A percentile compares a stretch with the other conserved stretches of the same genome.
These are phyloP conservation scores for Drosophila parabipectinata DNA, from an alignment of 1,140 invertebrate species.

Conservation along the genomic window DNA sequence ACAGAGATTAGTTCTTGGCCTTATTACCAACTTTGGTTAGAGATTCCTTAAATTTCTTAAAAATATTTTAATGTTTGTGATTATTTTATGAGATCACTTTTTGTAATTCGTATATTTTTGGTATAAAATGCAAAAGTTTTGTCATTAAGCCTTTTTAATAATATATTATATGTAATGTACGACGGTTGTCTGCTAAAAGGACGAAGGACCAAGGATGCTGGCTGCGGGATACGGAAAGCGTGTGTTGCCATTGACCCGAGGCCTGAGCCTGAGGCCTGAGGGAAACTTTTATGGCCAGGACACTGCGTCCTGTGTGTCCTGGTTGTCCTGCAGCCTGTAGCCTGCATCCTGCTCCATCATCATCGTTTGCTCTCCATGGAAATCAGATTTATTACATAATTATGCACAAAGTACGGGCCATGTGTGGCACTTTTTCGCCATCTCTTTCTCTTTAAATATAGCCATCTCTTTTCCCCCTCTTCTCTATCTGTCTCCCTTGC, in stretches of 20 bases:
- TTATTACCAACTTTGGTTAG: not conserved
- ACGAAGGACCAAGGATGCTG: not conserved
- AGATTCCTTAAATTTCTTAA: not conserved
- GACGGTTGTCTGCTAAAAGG: not conserved
- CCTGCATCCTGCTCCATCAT: constrained; percentile 24
- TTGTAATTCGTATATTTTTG: constrained; percentile 51
- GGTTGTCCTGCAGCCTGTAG: not conserved
- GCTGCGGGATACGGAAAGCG: constrained; percentile 4
- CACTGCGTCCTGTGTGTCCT: constrained; percentile 4
- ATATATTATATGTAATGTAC: constrained; percentile 64
- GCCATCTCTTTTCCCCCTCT: not conserved
- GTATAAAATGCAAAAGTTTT: constrained; percentile 74
- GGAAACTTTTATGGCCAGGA: constrained; percentile 36
- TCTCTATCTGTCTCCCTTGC: not conserved
- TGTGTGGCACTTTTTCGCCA: constrained; percentile 12
- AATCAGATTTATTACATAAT: constrained; percentile 80
- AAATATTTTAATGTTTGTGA: no score
- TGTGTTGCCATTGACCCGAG: constrained; percentile 59
- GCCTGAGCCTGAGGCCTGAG: not conserved
- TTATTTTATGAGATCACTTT: not conserved
- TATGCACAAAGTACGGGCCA: constrained; percentile 65
- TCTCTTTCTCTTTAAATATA: not conserved
- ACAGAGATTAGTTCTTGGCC: not conserved
- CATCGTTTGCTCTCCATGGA: constrained; percentile 51
- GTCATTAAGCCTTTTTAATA: constrained; percentile 80